Conservation (phyloP, 2,797 vertebrate species). For the Tragelaphus oryx region DNA sequence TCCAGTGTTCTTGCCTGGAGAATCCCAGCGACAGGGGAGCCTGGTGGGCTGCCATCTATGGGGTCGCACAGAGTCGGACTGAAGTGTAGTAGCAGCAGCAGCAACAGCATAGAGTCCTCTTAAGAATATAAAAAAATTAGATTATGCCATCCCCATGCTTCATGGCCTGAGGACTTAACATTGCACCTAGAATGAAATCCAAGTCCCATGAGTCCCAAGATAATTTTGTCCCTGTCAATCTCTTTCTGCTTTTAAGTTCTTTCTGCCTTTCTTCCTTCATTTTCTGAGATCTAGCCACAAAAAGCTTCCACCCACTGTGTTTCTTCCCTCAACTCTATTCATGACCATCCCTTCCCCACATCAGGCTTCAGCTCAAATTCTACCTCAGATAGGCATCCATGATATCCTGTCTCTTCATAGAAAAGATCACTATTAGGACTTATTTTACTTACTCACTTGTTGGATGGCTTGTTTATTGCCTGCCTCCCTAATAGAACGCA, state of each 20-base stretch:
- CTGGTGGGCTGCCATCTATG: too few relatives aligned
- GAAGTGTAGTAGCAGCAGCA: too few relatives aligned
- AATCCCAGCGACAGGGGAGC: too few relatives aligned
- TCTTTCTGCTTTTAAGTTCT: background rate
- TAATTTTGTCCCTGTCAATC: background rate
- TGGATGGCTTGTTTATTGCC: background rate
- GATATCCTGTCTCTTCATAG: background rate
- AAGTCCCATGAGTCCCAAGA: background rate
- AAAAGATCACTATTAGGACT: background rate
- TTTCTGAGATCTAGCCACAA: background rate
- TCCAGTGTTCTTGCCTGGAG: too few relatives aligned
- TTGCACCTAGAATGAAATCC: background rate
- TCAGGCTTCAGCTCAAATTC: background rate
- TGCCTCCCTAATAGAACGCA: background rate
- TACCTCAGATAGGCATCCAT: background rate
- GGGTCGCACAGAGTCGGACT: too few relatives aligned
- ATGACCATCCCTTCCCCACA: background rate
- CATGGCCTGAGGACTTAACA: background rate
- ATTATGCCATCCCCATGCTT: background rate
- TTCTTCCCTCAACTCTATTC: background rate
- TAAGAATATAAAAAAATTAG: background rate
- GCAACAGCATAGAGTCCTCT: background rate
- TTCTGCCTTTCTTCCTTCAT: rapidly evolving
- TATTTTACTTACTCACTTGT: background rate
- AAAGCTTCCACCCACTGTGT: background rate